Evolutionary conservation across 2,797 vertebrate species (phyloP), one percentile per base, ranked within the genome.

Genomic region (Amazona ochrocephala): DNA sequence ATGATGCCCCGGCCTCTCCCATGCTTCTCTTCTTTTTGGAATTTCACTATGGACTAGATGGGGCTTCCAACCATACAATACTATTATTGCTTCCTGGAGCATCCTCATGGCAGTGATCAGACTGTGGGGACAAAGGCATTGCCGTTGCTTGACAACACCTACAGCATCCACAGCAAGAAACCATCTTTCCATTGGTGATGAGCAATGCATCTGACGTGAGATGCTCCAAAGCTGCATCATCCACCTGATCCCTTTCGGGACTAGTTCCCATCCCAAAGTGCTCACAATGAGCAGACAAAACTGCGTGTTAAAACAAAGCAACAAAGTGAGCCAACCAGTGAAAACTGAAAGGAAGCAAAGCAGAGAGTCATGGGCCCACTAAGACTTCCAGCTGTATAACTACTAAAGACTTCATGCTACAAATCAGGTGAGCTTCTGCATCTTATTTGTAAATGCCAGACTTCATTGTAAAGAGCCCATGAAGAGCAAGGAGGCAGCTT

Each of bases 371-470:
- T n/a, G 70, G 78, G 42, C 71, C 94, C 81, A 73, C 93, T 89
- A 94, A 86, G 68, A 26, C n/a, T 83, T 84, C 47, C 82, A 89
- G 83, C 73, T 89, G 78, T 76, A 27, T 26, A 47, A 16, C 92
- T 93, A 51, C 37, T 89, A 80, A 77, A 88, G 87, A 58, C 74
- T 84, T 94, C 70, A 29, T 75, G 62, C 88, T 80, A 93, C 62
- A 95, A 93, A 95, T 60, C 73, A 95, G 89, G 88, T 76, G 56
- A 84, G 77, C 61, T 22, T 71, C 72, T 75, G 41, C 27, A 16
- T 68, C 67, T 93, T 79, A 66, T 93, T 97, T 94, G 74, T 71
- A 95, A 96, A 90, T 91, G 94, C n/a, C 74, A 87, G 60, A 26
- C 27, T 92, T 86, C 64, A 24, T 56, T 89, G 64, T 60, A 64